Evolutionary conservation across 2,888 invertebrate genomes (phyloP).

Genomic region (Tipula confusa): DNA sequence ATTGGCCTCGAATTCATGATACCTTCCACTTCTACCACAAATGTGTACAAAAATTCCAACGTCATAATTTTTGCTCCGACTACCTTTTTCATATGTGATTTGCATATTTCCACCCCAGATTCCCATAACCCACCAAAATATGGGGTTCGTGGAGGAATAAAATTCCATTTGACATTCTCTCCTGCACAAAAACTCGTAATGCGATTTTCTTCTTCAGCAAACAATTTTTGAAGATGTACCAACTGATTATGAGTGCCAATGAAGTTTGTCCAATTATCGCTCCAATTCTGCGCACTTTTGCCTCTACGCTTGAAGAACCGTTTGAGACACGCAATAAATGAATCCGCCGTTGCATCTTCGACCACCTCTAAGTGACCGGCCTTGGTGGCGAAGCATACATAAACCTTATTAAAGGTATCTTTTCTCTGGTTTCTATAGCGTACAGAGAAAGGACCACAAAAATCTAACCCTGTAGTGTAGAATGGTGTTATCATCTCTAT

Average conservation of each 20-base stretch:
- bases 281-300: too few species aligned
- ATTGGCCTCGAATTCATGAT: too few species aligned
- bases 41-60: not conserved
- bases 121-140: not conserved
- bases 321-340: not conserved
- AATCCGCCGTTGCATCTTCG: not conserved
- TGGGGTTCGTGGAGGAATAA: not conserved
- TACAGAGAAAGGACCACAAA: not conserved
- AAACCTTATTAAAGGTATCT: not conserved
- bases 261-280: too few species aligned
- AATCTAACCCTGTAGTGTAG: too few species aligned
- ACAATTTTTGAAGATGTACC: not conserved
- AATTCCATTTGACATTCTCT: not conserved
- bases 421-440: not conserved
- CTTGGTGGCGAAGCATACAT: too few species aligned
- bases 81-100: not conserved
- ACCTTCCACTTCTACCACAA: not conserved
- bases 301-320: too few species aligned
- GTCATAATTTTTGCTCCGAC: too few species aligned
- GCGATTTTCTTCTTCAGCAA: not conserved
- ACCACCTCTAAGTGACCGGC: too few species aligned
- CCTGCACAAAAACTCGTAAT: not conserved
- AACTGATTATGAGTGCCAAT: not conserved
- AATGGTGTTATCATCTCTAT: too few species aligned
- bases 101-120: too few species aligned